Base-by-base conservation (phyloP, 2,888 invertebrate species). In the Apodemia mormo region DNA sequence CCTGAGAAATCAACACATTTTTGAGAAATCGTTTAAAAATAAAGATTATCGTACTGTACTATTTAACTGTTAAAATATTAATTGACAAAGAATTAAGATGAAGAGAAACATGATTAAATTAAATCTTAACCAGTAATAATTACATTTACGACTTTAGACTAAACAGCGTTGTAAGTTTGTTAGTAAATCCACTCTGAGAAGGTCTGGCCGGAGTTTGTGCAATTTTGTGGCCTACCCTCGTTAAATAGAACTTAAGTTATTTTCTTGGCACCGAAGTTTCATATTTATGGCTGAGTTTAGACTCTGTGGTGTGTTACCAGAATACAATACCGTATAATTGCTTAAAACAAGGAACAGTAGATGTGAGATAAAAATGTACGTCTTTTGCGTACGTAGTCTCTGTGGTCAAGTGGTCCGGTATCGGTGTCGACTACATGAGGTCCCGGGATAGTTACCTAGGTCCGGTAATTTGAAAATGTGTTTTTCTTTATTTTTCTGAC, bases 161-260 rank as follows among this genome's bases (percentile, higher is more conserved):
- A 68, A 68, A 71, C 71, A 67, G 69, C 54, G 67, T 70, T 65
- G 64, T 70, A 73, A 75, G 75, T 83, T 79, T 68, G 74, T 69
- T 67, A 80, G 79, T 83, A 82, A 81, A 82, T 83, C 81, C 78
- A 78, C 75, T 75, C 73, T 70, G 76, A 70, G 73, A 79, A 74
- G 75, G 77, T 77, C 76, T 73, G 70, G 74, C 75, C 69, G 58
- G 72, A 65, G 72, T 75, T 79, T 78, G 77, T 74, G 75, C 76
- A 71, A 78, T 76, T 76, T 76, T 80, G 80, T 71, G 84, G 84
- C 79, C 72, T 76, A 76, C 79, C 79, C 78, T 80, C 77, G 81
- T 81, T 85, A 77, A 81, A 81, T 77, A 79, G 73, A 79, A 79
- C 79, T 79, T 81, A 79, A 81, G 77, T 81, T 81, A 82, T 81